A percentile compares a stretch with the other conserved stretches of the same genome.
These are phyloP conservation scores for Pogonognathellus flavescens DNA, from an alignment of 1,140 invertebrate genomes.

Conservation along the genomic window DNA sequence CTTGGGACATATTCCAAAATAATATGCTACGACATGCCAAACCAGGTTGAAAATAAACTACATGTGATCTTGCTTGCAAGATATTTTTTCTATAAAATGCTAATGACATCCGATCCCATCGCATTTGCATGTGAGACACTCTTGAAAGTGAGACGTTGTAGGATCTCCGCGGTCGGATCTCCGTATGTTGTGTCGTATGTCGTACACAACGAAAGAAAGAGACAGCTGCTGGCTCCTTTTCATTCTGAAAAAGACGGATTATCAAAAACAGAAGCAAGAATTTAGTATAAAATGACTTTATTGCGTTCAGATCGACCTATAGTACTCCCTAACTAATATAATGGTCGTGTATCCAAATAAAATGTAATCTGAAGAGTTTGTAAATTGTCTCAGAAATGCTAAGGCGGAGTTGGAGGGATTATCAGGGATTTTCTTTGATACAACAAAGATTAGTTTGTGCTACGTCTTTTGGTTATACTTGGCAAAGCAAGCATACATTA, in stretches of 20 bases:
- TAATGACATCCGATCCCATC: conserved; percentile 35
- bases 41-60: conserved; percentile 44
- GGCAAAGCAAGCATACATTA: no score
- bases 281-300: not conserved
- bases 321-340: not conserved
- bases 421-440: conserved; percentile 37
- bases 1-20: conserved; percentile 48
- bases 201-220: no score
- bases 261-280: no score
- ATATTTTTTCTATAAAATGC: conserved; percentile 48
- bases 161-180: no score
- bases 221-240: no score
- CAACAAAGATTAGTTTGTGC: conserved; percentile 35
- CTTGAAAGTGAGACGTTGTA: not conserved
- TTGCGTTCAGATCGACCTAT: not conserved
- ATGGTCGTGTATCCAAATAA: not conserved
- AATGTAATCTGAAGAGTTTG: conserved; percentile 22
- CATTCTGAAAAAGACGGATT: no score
- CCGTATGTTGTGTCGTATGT: no score
- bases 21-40: conserved; percentile 26
- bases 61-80: conserved; percentile 19
- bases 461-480: no score
- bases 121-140: conserved; percentile 16
- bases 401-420: conserved; percentile 24
- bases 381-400: conserved; percentile 42